phyloP scores from a whole-genome alignment of 2,888 invertebrate genomes.

The Tineola bisselliella region DNA sequence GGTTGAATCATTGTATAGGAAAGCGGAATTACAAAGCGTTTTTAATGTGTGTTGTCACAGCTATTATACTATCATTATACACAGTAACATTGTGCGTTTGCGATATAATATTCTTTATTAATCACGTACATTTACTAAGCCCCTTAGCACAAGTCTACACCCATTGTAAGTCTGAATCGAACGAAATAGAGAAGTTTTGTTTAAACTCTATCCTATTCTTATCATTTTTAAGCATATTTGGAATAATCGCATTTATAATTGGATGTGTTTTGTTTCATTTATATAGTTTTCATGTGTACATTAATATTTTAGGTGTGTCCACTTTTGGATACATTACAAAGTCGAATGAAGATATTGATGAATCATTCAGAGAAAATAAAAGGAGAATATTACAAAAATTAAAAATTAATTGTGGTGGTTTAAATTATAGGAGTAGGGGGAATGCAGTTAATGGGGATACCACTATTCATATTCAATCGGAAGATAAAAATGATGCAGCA shows the following conservation, averaged over 20 bases:
- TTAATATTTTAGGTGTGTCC: constrained; percentile 83
- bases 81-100: constrained; percentile 76
- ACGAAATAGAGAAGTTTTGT: constrained; percentile 30
- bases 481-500: background rate
- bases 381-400: background rate
- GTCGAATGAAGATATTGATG: constrained; percentile 29
- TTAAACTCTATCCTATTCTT: constrained; percentile 42
- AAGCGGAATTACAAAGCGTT: constrained; percentile 88
- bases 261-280: constrained; percentile 83
- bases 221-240: constrained; percentile 64
- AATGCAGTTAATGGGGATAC: background rate
- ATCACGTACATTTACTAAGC: constrained; percentile 68
- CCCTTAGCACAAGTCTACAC: constrained; percentile 60
- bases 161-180: constrained; percentile 34
- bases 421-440: background rate
- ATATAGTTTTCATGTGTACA: constrained; percentile 89
- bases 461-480: background rate
- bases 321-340: constrained; percentile 86
- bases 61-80: constrained; percentile 75
- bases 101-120: constrained; percentile 74
- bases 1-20: constrained; percentile 98
- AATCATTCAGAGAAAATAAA: constrained; percentile 15
- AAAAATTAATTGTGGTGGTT: background rate
- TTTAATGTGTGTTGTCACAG: constrained; percentile 81
- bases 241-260: constrained; percentile 77